Evolutionary conservation across 2,797 vertebrate species (phyloP).

Genomic region (Xenentodon cancila): DNA sequence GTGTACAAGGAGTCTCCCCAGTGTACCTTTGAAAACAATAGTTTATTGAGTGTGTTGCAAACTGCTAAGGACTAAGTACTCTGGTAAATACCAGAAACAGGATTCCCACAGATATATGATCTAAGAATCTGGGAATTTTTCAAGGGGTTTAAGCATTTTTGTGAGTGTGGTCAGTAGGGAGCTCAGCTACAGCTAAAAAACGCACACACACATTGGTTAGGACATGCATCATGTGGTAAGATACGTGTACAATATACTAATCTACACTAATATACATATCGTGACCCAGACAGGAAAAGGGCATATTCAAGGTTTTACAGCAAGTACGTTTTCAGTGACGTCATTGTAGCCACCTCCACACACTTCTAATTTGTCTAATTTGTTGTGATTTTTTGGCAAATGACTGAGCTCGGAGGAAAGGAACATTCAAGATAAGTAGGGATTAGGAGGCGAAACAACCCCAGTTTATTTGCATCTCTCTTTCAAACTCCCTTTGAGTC

Average conservation of each 20-base stretch:
- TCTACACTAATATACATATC: neutral
- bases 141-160: neutral
- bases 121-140: neutral
- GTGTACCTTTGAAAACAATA: too few species aligned
- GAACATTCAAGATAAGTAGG: conserved; percentile 11
- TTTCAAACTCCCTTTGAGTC: conserved; percentile 32
- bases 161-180: neutral
- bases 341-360: neutral
- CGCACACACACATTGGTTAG: conserved; percentile 2
- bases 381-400: conserved; percentile 5
- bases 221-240: conserved; percentile 2
- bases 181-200: conserved; percentile 10
- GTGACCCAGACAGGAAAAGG: neutral
- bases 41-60: too few species aligned
- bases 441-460: conserved; percentile 42
- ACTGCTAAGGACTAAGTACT: too few species aligned
- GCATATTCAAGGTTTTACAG: neutral
- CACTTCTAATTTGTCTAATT: conserved; percentile 4
- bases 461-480: conserved; percentile 10
- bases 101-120: neutral
- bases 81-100: neutral
- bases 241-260: neutral
- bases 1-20: too few species aligned
- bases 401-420: conserved; percentile 11
- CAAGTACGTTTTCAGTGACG: neutral